Evolutionary conservation across 2,113 vertebrate species (phyloP).

Genomic region (Vidua macroura): DNA sequence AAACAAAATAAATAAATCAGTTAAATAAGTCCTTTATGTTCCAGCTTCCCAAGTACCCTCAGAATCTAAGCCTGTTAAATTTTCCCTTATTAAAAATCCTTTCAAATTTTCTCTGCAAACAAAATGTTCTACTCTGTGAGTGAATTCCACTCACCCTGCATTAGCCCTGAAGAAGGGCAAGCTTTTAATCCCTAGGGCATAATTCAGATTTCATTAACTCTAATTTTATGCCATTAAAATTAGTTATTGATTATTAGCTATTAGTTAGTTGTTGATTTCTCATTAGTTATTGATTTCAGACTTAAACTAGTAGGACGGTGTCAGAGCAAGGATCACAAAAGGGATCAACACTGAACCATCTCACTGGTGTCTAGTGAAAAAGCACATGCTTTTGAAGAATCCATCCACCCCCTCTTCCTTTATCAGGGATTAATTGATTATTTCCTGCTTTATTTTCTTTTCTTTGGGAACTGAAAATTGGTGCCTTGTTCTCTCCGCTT

Average conservation of each 20-base stretch:
- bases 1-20: not conserved
- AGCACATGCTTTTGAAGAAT: not conserved
- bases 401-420: not conserved
- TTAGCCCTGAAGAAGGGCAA: not conserved
- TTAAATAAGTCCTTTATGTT: not conserved
- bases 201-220: not conserved
- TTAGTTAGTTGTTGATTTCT: not conserved
- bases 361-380: not conserved
- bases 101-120: not conserved
- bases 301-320: not conserved
- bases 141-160: not conserved
- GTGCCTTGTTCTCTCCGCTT: accelerated
- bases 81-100: not conserved
- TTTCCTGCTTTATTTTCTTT: not conserved
- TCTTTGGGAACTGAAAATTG: not conserved
- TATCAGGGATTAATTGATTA: not conserved
- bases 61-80: not conserved
- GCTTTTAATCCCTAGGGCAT: not conserved
- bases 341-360: not conserved
- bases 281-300: not conserved
- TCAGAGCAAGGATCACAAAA: not conserved
- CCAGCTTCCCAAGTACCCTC: not conserved
- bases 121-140: not conserved
- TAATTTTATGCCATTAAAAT: not conserved
- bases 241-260: not conserved